Base-by-base conservation (phyloP, 2,113 vertebrate genomes). In the Ploceus nigricollis region DNA sequence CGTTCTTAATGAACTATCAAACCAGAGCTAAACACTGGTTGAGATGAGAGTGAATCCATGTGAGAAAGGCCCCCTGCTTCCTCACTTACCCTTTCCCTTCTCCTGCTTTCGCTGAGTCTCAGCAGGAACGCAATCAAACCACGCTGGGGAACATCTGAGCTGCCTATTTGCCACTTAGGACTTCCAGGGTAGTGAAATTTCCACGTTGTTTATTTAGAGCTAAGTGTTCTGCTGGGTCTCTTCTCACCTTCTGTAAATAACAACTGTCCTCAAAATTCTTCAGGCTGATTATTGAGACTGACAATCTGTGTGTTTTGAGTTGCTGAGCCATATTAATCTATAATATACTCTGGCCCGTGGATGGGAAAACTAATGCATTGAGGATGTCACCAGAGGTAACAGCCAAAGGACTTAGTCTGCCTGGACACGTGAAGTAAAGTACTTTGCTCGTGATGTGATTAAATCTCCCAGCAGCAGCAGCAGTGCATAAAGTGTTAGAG, bases 221-320 rank as follows among this genome's bases (percentile, higher is more conserved):
- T 94, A 94, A 96, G 81, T 85, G 82, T 84, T 95, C 91, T 95
- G 81, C 82, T 90, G 78, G 68, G 61, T 89, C 68, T 87, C 89
- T 94, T 86, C 84, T 86, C 87, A 33, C 77, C 86, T 86, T 92
- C 93, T 68, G 82, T 96, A 94, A 95, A 93, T 95, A 97, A 96
- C 85, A 92, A 93, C 92, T 91, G 93, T 77, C 93, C 93, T 95
- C 44, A 44, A 75, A 81, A 89, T 90, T 96, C 92, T 88, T 91
- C 58, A 60, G 90, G 71, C 87, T 96, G 95, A 91, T 96, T 96
- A 87, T 87, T 21, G 70, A 91, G 73, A 47, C 86, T 95, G 86
- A 76, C 82, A 76, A 73, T 82, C 89, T 95, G 70, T 94, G 90
- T 84, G 70, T 87, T 96, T 96, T 45, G 78, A 95, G 87, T 56